A percentile compares a stretch with the other conserved stretches of the same genome.
Evolutionary conservation across 2,888 invertebrate genomes (phyloP).

Genomic region (Adelognathus sp.): DNA sequence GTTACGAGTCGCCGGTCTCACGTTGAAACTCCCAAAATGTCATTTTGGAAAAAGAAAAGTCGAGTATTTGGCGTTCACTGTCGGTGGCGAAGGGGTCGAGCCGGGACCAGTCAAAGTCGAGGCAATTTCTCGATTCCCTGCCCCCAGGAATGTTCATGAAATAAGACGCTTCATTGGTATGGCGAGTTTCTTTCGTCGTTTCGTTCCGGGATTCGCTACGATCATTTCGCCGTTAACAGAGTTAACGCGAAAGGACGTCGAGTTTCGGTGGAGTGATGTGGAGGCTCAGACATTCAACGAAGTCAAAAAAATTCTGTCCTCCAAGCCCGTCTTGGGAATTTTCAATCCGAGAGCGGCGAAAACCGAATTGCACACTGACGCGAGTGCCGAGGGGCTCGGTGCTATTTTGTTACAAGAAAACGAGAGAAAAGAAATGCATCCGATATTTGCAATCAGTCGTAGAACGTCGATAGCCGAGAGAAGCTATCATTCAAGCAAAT

Average conservation of each 20-base stretch:
- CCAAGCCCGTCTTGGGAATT: background rate
- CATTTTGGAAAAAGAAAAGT: slow-evolving; percentile 62
- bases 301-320: background rate
- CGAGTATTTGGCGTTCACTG: slow-evolving; percentile 68
- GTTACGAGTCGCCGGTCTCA: slow-evolving; percentile 63
- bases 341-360: background rate
- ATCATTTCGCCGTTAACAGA: slow-evolving; percentile 62
- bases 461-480: too few relatives aligned
- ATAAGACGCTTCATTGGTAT: slow-evolving; percentile 28
- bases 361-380: background rate
- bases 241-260: slow-evolving; percentile 17
- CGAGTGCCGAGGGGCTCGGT: too few relatives aligned
- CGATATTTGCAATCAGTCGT: too few relatives aligned
- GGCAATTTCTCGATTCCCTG: slow-evolving; percentile 48
- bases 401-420: too few relatives aligned
- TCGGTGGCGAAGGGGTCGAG: slow-evolving; percentile 61
- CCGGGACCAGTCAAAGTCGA: slow-evolving; percentile 35
- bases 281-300: background rate
- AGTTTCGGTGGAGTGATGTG: background rate
- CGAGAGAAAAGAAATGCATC: too few relatives aligned
- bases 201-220: slow-evolving; percentile 30
- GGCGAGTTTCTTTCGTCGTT: slow-evolving; percentile 41
- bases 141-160: slow-evolving; percentile 31
- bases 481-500: too few relatives aligned
- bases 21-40: slow-evolving; percentile 68